These are phyloP conservation scores for Lasioglossum pauxillum DNA, from an alignment of 2,888 invertebrate genomes.

Conservation along the genomic window DNA sequence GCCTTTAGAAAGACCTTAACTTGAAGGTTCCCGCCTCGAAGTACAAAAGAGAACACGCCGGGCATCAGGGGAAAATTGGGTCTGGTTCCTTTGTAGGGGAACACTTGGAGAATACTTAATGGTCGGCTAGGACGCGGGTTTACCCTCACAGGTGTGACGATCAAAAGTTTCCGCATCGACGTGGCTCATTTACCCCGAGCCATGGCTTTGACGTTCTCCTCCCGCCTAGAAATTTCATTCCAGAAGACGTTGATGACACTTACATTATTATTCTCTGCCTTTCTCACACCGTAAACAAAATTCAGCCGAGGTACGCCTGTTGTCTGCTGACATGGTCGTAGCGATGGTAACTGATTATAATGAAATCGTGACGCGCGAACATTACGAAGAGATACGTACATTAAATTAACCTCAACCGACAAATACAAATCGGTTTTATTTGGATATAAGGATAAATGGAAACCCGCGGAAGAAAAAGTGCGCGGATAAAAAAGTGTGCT, in stretches of 20 bases:
- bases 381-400: neutral
- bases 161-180: conserved; percentile 37
- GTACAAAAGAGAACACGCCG: conserved; percentile 50
- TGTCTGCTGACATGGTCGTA: neutral
- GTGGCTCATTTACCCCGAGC: conserved; percentile 31
- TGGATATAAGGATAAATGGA: too few species aligned
- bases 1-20: conserved; percentile 63
- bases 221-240: conserved; percentile 21
- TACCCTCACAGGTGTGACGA: conserved; percentile 27
- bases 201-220: conserved; percentile 30
- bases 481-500: too few species aligned
- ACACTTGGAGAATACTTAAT: conserved; percentile 52
- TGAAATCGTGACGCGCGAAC: neutral
- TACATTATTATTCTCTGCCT: neutral
- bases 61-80: conserved; percentile 61
- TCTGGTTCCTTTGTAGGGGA: conserved; percentile 51
- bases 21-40: conserved; percentile 51
- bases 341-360: neutral
- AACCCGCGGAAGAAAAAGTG: too few species aligned
- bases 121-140: conserved; percentile 37
- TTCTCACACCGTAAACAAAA: neutral
- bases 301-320: neutral
- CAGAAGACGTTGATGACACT: conserved; percentile 5
- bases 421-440: too few species aligned
- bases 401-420: neutral